A percentile compares a stretch with the other conserved stretches of the same genome.
These are phyloP conservation scores for Odontomyia ornata DNA, from an alignment of 2,888 invertebrate genomes.

Conservation along the genomic window DNA sequence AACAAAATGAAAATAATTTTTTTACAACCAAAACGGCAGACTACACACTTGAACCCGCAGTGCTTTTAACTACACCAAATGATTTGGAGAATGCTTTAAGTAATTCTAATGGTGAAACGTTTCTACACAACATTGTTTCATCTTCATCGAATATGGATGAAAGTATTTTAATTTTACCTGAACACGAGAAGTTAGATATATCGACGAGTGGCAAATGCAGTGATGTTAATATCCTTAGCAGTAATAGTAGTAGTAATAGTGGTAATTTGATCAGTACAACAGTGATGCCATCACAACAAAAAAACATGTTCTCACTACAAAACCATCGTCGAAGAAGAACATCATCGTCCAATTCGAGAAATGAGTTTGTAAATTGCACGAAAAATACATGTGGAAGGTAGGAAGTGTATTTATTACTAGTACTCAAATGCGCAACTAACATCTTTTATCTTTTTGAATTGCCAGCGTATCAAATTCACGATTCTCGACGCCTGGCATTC, in stretches of 20 bases:
- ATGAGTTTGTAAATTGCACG: conserved; percentile 54
- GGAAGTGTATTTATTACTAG: conserved; percentile 24
- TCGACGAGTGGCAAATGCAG: conserved; percentile 56
- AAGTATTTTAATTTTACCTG: conserved; percentile 59
- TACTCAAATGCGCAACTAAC: neutral
- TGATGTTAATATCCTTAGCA: conserved; percentile 55
- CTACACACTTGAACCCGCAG: conserved; percentile 54
- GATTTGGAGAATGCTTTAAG: neutral
- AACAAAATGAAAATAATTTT: conserved; percentile 2
- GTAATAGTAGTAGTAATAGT: conserved; percentile 54
- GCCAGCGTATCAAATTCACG: conserved; percentile 57
- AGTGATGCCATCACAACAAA: conserved; percentile 6
- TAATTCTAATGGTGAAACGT: neutral
- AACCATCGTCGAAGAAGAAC: conserved; percentile 57
- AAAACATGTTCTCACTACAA: conserved; percentile 47
- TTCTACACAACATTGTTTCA: neutral
- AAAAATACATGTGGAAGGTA: conserved; percentile 58
- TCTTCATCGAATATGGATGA: conserved; percentile 56
- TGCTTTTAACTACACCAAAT: conserved; percentile 53
- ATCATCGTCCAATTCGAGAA: conserved; percentile 59
- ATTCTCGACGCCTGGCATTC: conserved; percentile 59
- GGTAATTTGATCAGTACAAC: conserved; percentile 20
- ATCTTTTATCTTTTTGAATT: conserved; percentile 47
- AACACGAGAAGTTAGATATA: conserved; percentile 59
- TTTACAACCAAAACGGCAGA: neutral